Conservation (phyloP, 2,888 invertebrate genomes). For the Maniola hyperantus region DNA sequence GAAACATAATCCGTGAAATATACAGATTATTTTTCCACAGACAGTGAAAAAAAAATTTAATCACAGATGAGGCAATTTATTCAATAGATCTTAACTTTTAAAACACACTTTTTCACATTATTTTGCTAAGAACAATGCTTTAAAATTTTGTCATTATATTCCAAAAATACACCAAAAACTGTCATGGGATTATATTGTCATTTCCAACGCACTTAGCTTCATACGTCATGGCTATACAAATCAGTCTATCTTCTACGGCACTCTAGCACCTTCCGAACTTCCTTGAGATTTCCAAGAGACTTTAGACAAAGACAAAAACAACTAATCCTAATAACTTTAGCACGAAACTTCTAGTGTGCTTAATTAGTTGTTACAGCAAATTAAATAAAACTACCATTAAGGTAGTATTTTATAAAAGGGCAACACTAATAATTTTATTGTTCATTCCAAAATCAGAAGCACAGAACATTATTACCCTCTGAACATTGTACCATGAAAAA, state of each 20-base stretch:
- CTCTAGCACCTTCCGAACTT: slow-evolving; percentile 54
- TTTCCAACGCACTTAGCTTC: slow-evolving; percentile 54
- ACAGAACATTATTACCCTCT: no score
- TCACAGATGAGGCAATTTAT: background rate
- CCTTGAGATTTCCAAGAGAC: slow-evolving; percentile 48
- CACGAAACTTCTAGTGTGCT: slow-evolving; percentile 22
- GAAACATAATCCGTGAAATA: slow-evolving; percentile 1
- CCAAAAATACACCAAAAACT: slow-evolving; percentile 21
- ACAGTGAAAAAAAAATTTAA: background rate
- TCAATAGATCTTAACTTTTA: no score
- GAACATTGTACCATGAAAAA: background rate
- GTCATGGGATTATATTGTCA: slow-evolving; percentile 50
- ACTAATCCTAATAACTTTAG: slow-evolving; percentile 22
- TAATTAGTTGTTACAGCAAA: background rate
- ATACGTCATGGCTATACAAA: slow-evolving; percentile 76
- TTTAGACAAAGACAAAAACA: slow-evolving; percentile 21
- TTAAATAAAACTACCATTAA: slow-evolving; percentile 13
- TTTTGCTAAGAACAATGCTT: background rate
- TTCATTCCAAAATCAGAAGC: no score
- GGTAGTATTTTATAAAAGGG: slow-evolving; percentile 9
- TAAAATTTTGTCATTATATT: background rate
- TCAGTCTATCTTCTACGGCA: slow-evolving; percentile 75
- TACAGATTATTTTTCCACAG: background rate
- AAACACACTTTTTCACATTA: background rate
- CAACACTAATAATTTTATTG: background rate